phyloP scores from a whole-genome alignment of 2,797 vertebrate species.

The Catostomus latipinnis region DNA sequence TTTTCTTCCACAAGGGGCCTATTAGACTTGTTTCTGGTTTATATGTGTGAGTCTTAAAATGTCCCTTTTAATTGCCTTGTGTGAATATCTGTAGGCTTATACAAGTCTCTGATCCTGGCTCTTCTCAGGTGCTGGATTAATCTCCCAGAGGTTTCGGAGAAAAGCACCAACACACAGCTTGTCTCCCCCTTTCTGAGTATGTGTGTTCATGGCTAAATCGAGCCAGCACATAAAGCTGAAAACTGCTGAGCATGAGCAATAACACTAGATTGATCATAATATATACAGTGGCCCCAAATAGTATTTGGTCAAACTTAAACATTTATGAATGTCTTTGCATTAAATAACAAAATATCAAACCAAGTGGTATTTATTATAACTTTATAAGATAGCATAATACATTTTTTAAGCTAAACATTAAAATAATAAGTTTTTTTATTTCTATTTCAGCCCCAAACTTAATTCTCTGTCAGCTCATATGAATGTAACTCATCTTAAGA shows the following conservation, averaged over 20 bases:
- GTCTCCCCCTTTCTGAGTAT: slow-evolving; percentile 4
- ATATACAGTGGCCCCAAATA: not conserved
- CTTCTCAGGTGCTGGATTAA: slow-evolving; percentile 54
- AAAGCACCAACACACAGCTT: slow-evolving; percentile 33
- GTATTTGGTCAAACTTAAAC: too few relatives aligned
- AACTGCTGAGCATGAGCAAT: not conserved
- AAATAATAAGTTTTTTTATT: too few relatives aligned
- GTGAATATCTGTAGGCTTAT: slow-evolving; percentile 48
- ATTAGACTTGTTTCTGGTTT: slow-evolving; percentile 24
- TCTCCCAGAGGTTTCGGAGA: slow-evolving; percentile 38
- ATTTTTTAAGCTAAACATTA: too few relatives aligned
- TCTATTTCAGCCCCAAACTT: too few relatives aligned
- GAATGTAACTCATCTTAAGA: too few relatives aligned
- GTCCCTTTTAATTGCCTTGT: slow-evolving; percentile 55
- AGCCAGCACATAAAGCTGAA: not conserved
- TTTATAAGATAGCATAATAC: too few relatives aligned
- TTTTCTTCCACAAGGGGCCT: slow-evolving; percentile 19
- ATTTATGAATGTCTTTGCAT: too few relatives aligned
- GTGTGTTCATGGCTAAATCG: slow-evolving; percentile 7
- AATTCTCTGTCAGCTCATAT: too few relatives aligned
- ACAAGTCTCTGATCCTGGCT: slow-evolving; percentile 46
- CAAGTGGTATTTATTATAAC: too few relatives aligned
- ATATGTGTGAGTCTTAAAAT: slow-evolving; percentile 35
- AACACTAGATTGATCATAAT: not conserved
- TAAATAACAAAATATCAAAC: too few relatives aligned